Percentiles rank a stretch among this genome's conserved stretches.
Conservation (phyloP, 2,888 invertebrate genomes). For the Aphrophora alni region DNA sequence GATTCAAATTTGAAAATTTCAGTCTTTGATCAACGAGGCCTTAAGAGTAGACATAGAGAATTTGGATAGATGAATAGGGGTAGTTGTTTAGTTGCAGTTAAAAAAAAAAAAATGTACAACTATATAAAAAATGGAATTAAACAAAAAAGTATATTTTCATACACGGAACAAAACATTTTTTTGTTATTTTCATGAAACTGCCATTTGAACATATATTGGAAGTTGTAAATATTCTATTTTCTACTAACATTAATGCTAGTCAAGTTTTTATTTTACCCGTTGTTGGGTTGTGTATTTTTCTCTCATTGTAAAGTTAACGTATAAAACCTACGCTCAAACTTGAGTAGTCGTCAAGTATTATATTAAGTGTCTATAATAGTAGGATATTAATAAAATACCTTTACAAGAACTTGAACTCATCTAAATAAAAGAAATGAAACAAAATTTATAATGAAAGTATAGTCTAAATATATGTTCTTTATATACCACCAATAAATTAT, state of each 20-base stretch:
- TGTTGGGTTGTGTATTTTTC: conserved; percentile 25
- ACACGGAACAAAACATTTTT: conserved; percentile 24
- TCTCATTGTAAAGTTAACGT: conserved; percentile 6
- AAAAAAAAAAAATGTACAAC: neutral
- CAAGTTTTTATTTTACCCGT: conserved; percentile 9
- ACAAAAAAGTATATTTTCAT: conserved; percentile 35
- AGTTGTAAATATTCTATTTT: conserved; percentile 37
- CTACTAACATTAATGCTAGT: conserved; percentile 39
- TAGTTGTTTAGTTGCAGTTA: neutral
- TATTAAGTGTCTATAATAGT: neutral
- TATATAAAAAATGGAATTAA: neutral
- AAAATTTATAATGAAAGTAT: no score
- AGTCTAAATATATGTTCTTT: no score
- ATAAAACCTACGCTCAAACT: neutral
- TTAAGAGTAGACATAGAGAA: conserved; percentile 26
- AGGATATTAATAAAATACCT: neutral
- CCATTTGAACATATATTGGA: neutral
- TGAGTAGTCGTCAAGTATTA: neutral
- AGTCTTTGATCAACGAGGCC: conserved; percentile 32
- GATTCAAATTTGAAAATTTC: conserved; percentile 17
- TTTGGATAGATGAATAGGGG: neutral
- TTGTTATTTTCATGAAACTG: conserved; percentile 20
- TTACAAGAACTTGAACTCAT: neutral
- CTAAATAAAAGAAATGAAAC: no score
- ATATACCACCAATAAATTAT: no score